Evolutionary conservation across 2,797 vertebrate species (phyloP), one percentile per base, ranked within the genome.

Genomic region (Cirrhinus molitorella): DNA sequence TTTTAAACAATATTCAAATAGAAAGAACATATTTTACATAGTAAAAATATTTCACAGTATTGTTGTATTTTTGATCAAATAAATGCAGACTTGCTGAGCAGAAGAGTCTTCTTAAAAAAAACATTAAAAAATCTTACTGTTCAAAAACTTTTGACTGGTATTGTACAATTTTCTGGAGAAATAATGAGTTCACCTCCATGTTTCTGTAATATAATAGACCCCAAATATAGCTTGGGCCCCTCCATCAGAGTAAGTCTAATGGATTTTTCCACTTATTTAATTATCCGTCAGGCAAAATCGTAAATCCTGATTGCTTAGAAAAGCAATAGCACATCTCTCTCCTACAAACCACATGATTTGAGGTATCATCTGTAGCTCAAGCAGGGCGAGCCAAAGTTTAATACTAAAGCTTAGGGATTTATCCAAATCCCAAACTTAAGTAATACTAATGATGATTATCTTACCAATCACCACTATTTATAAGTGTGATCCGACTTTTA

Each of bases 341-440:
- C 53, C 47, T n/a, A 34, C 19, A 73, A 73, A 73, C 28, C 71
- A 53, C 28, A 53, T 37, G 49, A 73, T 73, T n/a, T 53, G 28
- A 73, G 3, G 28, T 53, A 34, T 73, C 47, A 73, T 71, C 68
- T 49, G 4, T 70, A 25, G 67, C 67, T 0, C 43, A 9, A 70
- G n/a, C 13, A n/a, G 66, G 37, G 23, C 66, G 7, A 68, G 37
- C 66, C 66, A 68, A 68, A 45, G 59, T 63, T 31, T 31, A 63
- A 63, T 63, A 31, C 25, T 31, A 14, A 28, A 61, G 5, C 25
- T 31, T 63, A 17, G 14, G 6, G 51, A 17, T 55, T 57, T 43
- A 37, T 80, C 63, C 34, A 57, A 57, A 14, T 21, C 17, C 63
- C 51, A 57, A 57, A 21, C n/a, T 45, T 59, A 21, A 75, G 34